Evolutionary conservation across 2,797 vertebrate genomes (phyloP), one percentile per base, ranked within the genome.

Genomic region (Smutsia gigantea): DNA sequence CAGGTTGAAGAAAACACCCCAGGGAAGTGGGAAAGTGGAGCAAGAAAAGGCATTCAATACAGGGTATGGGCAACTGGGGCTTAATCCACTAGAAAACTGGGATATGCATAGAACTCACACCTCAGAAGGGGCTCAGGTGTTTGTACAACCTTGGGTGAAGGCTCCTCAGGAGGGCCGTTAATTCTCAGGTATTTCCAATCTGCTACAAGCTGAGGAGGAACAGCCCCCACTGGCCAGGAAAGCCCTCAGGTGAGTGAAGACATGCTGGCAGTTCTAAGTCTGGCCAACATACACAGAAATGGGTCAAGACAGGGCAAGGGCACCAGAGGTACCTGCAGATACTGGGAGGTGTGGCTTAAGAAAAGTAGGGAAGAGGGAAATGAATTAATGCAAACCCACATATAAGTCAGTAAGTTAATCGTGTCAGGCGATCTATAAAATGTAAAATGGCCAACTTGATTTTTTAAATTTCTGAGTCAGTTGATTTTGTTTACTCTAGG

Each of bases 401-500:
- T 39, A 15, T 23, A 63, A 18, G 64, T 83, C 57, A 68, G 63
- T 87, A 83, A 74, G 63, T 68, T 23, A 57, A 63, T 85, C 7
- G 0, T n/a, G 64, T 66, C 25, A 63, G n/a, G 72, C 55, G 2
- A 23, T 42, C 46, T 74, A 15, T 37, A 63, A 23, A n/a, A 53
- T 53, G 63, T 34, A 23, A 90, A 87, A 75, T 9, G 21, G 71
- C 10, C 66, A 84, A 85, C 90, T 66, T 39, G 37, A 89, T 61
- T 57, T 79, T 91, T 66, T 17, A 64, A 63, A 61, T 87, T 92
- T 96, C 69, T 87, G 42, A 46, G 72, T 69, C 2, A 72, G 7
- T 19, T 68, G 74, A 90, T 85, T 92, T 96, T 90, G 55, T 86
- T 57, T 93, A 82, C 12, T 71, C 31, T 49, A 75, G 39, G 23